Base-by-base conservation (phyloP, 2,113 vertebrate species). In the Forbesichthys papilliferus region DNA sequence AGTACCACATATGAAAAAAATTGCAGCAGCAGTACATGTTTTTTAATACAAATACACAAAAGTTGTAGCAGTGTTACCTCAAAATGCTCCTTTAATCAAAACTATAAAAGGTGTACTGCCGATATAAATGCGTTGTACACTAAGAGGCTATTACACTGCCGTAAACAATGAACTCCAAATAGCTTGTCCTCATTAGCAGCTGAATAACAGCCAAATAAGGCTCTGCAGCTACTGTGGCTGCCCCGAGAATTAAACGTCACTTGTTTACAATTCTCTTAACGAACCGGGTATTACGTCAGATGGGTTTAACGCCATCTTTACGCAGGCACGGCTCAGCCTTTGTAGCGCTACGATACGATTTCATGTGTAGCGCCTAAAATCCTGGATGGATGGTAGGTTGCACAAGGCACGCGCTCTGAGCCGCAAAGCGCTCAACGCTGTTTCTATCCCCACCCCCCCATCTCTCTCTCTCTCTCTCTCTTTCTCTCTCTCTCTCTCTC, bases 261-360 rank as follows among this genome's bases (percentile, higher is more conserved):
- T 42, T 74, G 83, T 86, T 91, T 83, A 87, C 79, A 80, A 74
- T 73, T 81, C 64, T 75, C 71, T 60, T 61, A 73, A 59, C 64
- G 67, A 81, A 86, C 64, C 65, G 59, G 16, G 48, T 71, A 67
- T 68, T 83, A 75, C 58, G 66, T 89, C 86, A 83, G 69, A 66
- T 71, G 61, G 72, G 68, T 83, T 85, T 81, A 55, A 71, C 20
- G 20, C 60, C 64, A 36, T 66, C 69, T 78, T 63, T 63, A 64
- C 7, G 5, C n/a, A 77, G 47, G 75, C 54, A 55, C 66, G 60
- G 68, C 62, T 64, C 51, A 49, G 68, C 14, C 48, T 68, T 73
- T 79, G 51, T 53, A 42, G 36, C n/a, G n/a, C 51, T 73, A 20
- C 20, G 1, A 20, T 20, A 20, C 64, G 60, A 75, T 54, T 36